These are phyloP conservation scores for Bombus balteatus DNA, from an alignment of 1,140 invertebrate genomes.

Conservation along the genomic window DNA sequence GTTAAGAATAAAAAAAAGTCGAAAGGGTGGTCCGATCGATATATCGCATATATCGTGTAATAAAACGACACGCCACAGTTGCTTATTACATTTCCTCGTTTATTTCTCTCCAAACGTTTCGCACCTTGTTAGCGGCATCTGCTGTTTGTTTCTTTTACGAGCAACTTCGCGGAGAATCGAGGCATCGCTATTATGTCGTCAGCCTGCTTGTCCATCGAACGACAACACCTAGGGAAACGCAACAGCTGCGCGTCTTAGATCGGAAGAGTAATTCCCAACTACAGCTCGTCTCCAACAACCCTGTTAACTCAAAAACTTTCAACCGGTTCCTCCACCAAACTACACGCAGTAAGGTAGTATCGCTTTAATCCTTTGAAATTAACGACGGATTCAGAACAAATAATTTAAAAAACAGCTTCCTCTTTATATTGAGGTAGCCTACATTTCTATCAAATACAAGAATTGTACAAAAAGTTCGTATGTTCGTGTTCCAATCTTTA, in stretches of 20 bases:
- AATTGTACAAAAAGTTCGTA: no score
- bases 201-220: background rate
- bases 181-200: constrained; percentile 14
- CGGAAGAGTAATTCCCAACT: background rate
- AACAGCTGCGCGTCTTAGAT: background rate
- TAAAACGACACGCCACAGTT: no score
- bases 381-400: no score
- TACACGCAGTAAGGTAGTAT: no score
- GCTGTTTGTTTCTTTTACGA: constrained; percentile 45
- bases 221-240: background rate
- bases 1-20: background rate
- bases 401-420: no score
- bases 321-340: background rate
- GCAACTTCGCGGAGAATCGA: constrained; percentile 4
- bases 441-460: no score
- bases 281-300: background rate
- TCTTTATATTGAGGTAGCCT: no score
- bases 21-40: background rate
- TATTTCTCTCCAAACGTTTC: background rate
- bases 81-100: background rate
- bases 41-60: background rate
- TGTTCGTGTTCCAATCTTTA: no score
- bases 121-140: constrained; percentile 35
- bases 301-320: background rate
- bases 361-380: no score